A percentile compares a stretch with the other conserved stretches of the same genome.
Conservation (phyloP, 2,113 vertebrate genomes). For the Phalacrocorax aristotelis region DNA sequence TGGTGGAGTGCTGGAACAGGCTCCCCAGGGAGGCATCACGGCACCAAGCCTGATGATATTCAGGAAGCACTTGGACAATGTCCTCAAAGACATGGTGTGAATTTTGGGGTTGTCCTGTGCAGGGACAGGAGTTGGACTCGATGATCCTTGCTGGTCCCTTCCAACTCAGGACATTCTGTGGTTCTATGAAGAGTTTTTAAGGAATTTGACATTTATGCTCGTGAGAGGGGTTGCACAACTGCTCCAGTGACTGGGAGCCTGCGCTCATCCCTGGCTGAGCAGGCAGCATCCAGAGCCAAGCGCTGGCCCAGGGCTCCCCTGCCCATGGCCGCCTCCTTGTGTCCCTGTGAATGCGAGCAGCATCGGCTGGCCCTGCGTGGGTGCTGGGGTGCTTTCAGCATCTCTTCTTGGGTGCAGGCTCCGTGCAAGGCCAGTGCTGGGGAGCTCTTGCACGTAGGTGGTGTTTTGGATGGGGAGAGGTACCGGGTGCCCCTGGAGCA, state of each 20-base stretch:
- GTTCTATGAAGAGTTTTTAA: neutral
- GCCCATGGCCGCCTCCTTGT: neutral
- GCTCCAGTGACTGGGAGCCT: neutral
- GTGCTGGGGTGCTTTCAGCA: neutral
- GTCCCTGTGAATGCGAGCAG: neutral
- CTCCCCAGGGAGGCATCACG: too few species aligned
- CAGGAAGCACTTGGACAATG: too few species aligned
- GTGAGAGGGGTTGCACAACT: neutral
- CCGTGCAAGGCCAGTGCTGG: rapidly evolving
- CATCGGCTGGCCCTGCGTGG: neutral
- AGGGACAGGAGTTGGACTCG: too few species aligned
- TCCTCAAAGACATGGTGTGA: too few species aligned
- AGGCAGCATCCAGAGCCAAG: neutral
- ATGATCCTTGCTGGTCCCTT: too few species aligned
- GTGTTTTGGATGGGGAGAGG: neutral
- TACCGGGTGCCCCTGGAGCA: neutral
- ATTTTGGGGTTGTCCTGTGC: too few species aligned
- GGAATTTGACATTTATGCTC: neutral
- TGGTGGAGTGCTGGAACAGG: too few species aligned
- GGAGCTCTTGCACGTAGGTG: rapidly evolving
- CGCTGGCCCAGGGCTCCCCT: rapidly evolving
- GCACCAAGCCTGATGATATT: too few species aligned
- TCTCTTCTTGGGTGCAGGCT: neutral
- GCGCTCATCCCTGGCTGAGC: rapidly evolving
- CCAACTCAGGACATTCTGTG: too few species aligned